Evolutionary conservation across 2,888 invertebrate genomes (phyloP), one percentile per base, ranked within the genome.

Genomic region (Gnatocerus cornutus): DNA sequence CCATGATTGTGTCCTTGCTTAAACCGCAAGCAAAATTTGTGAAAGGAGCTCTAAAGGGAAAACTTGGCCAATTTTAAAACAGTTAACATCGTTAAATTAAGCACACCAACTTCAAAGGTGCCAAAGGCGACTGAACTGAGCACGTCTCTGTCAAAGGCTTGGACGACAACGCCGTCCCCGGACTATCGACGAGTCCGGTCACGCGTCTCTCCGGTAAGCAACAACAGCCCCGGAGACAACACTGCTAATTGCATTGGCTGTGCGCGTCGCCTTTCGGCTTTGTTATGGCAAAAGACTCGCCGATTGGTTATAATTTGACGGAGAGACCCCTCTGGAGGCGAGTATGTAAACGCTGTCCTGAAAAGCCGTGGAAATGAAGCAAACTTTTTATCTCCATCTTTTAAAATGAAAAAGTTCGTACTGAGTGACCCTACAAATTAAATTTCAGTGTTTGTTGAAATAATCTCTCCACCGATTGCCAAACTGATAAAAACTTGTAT

Each of bases 221-320:
- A 83, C 83, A 83, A 83, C 80, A 81, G 82, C 81, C 76, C 78
- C 78, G 78, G 82, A 83, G 84, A 83, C 83, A 82, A 82, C 82
- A 80, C 77, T 74, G 80, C 84, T 84, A 84, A 84, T 84, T 84
- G 82, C 83, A 81, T 82, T 78, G 80, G 80, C 76, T 80, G 64
- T 78, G 77, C 75, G 79, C 74, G 77, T 76, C 77, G 77, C 78
- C 76, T 73, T 66, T 56, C 71, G 73, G 78, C 74, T 77, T 78
- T 78, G 78, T 78, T 77, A 75, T 72, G 72, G 70, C 73, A 67
- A 69, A 74, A 68, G 68, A 69, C 72, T 75, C 76, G 75, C 78
- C 74, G 76, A 77, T 77, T 77, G 75, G 71, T 74, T 73, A 74
- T 76, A 76, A 76, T 76, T 76, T 75, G 71, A 73, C 73, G 71